A percentile compares a stretch with the other conserved stretches of the same genome.
These are phyloP conservation scores for Rhabdomys pumilio DNA, from an alignment of 2,797 vertebrate genomes.

Conservation along the genomic window DNA sequence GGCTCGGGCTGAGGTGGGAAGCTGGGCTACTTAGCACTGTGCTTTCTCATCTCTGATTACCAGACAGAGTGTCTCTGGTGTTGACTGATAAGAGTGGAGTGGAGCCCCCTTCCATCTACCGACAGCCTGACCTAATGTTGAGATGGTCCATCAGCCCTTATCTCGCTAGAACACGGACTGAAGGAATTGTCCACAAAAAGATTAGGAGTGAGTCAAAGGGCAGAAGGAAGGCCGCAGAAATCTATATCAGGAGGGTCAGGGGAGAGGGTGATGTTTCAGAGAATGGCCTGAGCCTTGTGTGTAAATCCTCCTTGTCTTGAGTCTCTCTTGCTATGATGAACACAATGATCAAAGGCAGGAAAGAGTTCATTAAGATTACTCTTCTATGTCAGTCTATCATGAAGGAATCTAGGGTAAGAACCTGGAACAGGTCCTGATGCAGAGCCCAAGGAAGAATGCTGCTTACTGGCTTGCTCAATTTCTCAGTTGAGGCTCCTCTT, in stretches of 20 bases:
- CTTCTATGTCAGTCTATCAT: not conserved
- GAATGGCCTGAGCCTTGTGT: not conserved
- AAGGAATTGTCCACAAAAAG: not conserved
- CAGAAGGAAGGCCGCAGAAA: not conserved
- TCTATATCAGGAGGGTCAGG: fast-evolving
- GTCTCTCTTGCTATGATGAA: not conserved
- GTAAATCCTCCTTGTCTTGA: not conserved
- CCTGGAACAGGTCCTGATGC: not conserved
- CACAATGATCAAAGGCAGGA: not conserved
- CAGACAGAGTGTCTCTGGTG: not conserved
- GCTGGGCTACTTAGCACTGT: not conserved
- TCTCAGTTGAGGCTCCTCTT: not conserved
- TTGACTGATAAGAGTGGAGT: fast-evolving
- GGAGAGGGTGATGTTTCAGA: not conserved
- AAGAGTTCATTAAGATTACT: not conserved
- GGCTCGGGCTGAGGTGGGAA: not conserved
- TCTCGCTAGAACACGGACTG: not conserved
- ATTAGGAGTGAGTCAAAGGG: not conserved
- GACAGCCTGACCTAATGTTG: not conserved
- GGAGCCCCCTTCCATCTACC: not conserved
- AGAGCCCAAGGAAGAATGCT: not conserved
- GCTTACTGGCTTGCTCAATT: not conserved
- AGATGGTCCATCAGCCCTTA: not conserved
- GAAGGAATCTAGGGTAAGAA: not conserved
- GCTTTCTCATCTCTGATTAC: not conserved